Evolutionary conservation across 2,113 vertebrate genomes (phyloP), one percentile per base, ranked within the genome.

Genomic region (Aramus guarauna): DNA sequence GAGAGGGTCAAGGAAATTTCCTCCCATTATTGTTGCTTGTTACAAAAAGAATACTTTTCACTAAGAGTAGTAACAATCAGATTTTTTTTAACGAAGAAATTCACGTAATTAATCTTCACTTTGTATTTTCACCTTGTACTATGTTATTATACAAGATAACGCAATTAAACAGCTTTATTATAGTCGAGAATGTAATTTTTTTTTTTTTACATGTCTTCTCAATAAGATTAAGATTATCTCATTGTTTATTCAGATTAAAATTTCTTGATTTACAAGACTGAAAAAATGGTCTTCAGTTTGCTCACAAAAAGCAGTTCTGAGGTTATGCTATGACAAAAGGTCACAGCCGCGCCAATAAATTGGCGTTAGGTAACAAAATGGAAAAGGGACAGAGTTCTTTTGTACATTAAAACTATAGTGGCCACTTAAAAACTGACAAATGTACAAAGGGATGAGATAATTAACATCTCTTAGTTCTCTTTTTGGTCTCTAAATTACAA

Each of bases 401-500:
- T 81, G 60, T 56, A 64, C n/a, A 24, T 69, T 91, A 74, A 86
- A 90, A 94, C 76, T 75, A 92, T 24, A 93, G 60, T 5, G 36
- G 36, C 39, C 79, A 71, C 76, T 81, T 90, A 67, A 76, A 93
- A 92, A 92, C 13, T 72, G 94, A 95, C 73, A 93, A 93, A 60
- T 9, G 34, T 63, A 94, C 83, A 93, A 96, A 88, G 52, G 39
- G 68, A 93, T 47, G 62, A 92, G 88, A 95, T 93, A 95, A 97
- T 96, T 92, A 97, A 90, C 64, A 67, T 64, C 84, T 88, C 72
- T 67, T 78, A 14, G 34, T 86, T 85, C 55, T 78, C 90, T 86
- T 95, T 95, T 93, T 95, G 88, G 92, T 86, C 58, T 80, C 88
- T 80, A 94, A 95, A 96, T 94, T 96, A 93, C 62, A 97, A 85